Evolutionary conservation across 2,797 vertebrate genomes (phyloP).

Genomic region (Acanthornis magna): DNA sequence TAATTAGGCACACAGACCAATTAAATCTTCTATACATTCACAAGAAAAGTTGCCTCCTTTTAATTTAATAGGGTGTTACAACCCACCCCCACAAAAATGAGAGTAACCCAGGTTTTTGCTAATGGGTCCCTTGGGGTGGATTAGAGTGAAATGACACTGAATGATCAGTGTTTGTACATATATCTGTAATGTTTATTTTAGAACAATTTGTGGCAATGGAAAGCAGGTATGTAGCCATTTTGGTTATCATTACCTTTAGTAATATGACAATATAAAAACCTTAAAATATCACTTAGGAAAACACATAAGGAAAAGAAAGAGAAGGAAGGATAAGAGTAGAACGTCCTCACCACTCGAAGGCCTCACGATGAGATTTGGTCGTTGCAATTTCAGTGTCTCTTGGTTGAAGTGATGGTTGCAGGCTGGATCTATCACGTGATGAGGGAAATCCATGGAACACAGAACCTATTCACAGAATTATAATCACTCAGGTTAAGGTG

Average conservation of each 20-base stretch:
- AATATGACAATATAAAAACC: neutral
- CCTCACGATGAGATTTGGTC: neutral
- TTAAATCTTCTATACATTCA: neutral
- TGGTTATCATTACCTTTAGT: neutral
- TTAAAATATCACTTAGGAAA: neutral
- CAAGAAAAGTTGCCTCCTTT: neutral
- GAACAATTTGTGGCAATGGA: neutral
- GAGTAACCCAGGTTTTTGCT: neutral
- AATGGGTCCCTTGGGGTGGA: neutral
- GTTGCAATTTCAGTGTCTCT: neutral
- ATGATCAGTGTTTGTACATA: rapidly evolving
- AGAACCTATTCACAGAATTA: no score
- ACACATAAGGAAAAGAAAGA: neutral
- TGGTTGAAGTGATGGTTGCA: neutral
- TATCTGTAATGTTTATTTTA: neutral
- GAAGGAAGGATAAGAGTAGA: neutral
- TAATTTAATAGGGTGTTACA: neutral
- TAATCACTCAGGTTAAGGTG: neutral
- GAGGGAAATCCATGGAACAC: neutral
- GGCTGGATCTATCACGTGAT: neutral
- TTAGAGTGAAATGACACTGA: neutral
- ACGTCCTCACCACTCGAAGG: neutral
- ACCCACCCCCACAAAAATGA: neutral
- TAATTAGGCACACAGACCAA: neutral
- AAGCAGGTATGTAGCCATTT: neutral